Percentiles rank a stretch among this genome's conserved stretches.
Conservation (phyloP, 2,797 vertebrate genomes). For the Pangasius larnaudii region DNA sequence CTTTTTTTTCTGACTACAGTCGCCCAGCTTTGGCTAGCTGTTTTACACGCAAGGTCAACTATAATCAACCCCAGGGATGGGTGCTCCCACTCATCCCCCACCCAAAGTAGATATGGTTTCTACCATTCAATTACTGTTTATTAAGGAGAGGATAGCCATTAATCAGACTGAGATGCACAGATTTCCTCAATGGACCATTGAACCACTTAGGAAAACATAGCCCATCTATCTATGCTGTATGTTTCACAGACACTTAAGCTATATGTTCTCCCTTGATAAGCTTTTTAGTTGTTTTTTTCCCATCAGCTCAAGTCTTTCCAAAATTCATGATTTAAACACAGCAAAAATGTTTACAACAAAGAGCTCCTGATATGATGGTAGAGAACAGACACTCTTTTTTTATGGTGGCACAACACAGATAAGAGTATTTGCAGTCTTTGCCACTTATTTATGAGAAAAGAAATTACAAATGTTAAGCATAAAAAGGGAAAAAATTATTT, state of each 20-base stretch:
- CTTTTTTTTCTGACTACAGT: conserved; percentile 63
- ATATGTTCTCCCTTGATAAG: conserved; percentile 24
- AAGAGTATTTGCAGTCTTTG: not conserved
- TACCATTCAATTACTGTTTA: conserved; percentile 83
- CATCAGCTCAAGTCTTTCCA: not conserved
- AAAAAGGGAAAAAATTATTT: not conserved
- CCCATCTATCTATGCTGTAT: conserved; percentile 66
- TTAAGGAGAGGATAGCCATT: conserved; percentile 77
- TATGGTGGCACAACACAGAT: not conserved
- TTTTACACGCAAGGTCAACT: conserved; percentile 80
- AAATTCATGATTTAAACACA: not conserved
- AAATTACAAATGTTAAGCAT: not conserved
- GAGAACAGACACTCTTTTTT: not conserved
- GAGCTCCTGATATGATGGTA: not conserved
- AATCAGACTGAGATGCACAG: conserved; percentile 77
- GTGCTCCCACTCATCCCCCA: conserved; percentile 31
- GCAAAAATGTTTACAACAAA: not conserved
- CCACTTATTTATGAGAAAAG: not conserved
- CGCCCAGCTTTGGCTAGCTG: conserved; percentile 69
- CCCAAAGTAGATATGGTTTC: conserved; percentile 72
- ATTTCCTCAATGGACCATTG: conserved; percentile 69
- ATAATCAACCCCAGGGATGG: conserved; percentile 73
- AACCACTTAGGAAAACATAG: conserved; percentile 64
- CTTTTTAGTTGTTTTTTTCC: not conserved
- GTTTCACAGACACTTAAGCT: conserved; percentile 53